These are phyloP conservation scores for Lasioglossum villosulum DNA, from an alignment of 2,888 invertebrate species.

Conservation along the genomic window DNA sequence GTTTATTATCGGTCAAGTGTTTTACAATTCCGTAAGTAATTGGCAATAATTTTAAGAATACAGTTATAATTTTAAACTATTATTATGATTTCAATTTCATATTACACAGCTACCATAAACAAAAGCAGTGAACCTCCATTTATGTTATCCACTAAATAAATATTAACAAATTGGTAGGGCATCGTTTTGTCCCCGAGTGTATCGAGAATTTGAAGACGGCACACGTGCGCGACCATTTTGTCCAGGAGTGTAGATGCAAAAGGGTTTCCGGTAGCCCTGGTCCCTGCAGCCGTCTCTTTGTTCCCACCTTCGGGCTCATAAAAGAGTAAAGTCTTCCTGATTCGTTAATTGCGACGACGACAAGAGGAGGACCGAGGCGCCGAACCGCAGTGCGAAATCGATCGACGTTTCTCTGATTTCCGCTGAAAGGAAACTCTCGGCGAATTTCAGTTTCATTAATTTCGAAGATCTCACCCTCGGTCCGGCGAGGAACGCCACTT, in stretches of 20 bases:
- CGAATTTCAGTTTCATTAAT: constrained; percentile 75
- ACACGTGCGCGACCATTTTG: neutral
- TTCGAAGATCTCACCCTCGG: constrained; percentile 66
- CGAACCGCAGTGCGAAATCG: constrained; percentile 55
- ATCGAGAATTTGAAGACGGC: neutral
- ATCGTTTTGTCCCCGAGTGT: neutral
- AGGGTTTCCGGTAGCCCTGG: neutral
- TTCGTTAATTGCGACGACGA: constrained; percentile 67
- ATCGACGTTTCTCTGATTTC: constrained; percentile 73
- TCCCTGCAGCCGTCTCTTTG: neutral
- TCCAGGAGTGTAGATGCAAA: neutral
- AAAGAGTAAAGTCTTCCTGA: constrained; percentile 68
- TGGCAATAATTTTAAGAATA: no score
- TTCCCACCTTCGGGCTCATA: constrained; percentile 55
- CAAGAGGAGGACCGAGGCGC: constrained; percentile 19
- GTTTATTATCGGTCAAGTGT: no score
- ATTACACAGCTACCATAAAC: no score
- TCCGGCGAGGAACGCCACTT: constrained; percentile 56
- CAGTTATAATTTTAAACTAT: no score
- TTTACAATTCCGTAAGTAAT: no score
- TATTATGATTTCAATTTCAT: no score
- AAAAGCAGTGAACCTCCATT: no score
- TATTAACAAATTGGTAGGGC: neutral
- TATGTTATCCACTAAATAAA: neutral
- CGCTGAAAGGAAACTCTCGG: constrained; percentile 71